These are phyloP conservation scores for Cyanoderma ruficeps DNA, from an alignment of 2,113 vertebrate genomes.

Conservation along the genomic window DNA sequence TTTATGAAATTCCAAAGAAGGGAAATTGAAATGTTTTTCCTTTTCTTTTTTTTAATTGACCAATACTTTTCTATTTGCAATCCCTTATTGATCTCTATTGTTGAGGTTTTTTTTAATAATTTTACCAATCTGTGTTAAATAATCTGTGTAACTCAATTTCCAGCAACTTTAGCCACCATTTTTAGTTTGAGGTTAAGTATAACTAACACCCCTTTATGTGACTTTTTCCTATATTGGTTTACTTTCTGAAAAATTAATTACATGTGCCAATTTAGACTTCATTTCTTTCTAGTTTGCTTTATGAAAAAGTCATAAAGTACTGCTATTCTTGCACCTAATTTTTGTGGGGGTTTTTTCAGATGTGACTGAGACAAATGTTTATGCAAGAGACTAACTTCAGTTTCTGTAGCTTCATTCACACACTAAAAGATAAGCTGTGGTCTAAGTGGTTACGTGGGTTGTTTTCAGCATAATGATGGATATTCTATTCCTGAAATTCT, in stretches of 20 bases:
- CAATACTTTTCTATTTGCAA: background rate
- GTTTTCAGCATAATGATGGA: background rate
- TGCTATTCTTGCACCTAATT: background rate
- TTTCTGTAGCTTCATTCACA: background rate
- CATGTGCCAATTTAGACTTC: accelerated
- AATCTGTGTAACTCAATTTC: background rate
- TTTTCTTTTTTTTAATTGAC: background rate
- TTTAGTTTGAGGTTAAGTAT: background rate
- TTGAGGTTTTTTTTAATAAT: background rate
- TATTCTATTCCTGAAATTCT: background rate
- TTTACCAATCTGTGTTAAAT: background rate
- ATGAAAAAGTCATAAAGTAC: background rate
- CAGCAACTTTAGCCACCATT: background rate
- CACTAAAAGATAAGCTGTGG: background rate
- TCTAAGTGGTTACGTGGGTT: background rate
- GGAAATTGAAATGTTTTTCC: background rate
- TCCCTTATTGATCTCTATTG: background rate
- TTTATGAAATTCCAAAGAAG: background rate
- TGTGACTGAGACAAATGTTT: background rate
- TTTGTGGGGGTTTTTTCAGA: accelerated
- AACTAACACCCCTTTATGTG: background rate
- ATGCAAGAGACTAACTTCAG: background rate
- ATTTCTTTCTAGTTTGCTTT: background rate
- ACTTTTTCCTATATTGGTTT: background rate
- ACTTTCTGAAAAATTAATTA: background rate